Base-by-base conservation (phyloP, 2,113 vertebrate genomes). In the Poicephalus meyeri region DNA sequence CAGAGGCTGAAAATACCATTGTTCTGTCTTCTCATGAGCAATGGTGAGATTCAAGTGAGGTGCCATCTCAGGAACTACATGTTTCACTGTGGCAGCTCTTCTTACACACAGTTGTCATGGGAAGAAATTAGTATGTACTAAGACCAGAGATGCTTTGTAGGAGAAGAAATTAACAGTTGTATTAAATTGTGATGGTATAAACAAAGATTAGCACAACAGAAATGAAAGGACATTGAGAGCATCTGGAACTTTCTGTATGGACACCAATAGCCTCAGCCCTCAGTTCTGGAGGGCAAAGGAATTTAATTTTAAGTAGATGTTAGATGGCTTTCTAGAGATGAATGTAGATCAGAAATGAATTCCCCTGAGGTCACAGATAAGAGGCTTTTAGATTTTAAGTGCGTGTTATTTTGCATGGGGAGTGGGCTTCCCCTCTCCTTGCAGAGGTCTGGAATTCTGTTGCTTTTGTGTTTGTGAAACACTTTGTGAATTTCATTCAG, bases 221-320 rank as follows among this genome's bases (percentile, higher is more conserved):
- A 83, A 80, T 41, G 18, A 49, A 63, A 86, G 33, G 50, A 49
- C 3, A 2, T 7, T 9, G 12, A 11, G 13, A 73, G 28, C 29
- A 53, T 47, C 4, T 8, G 5, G 52, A 31, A 7, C 1, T 68
- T 64, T 7, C 0, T 0, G 2, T 68, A 2, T 12, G 9, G n/a
- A 28, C 29, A 61, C 11, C 16, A 49, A 14, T 37, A 82, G 39
- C 16, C 17, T 17, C 20, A 0, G 16, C 13, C 12, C 49, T 80
- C 23, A 42, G 0, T 73, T 83, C 25, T 44, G 31, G 15, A 73
- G 58, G 23, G 31, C 5, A 52, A 49, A 63, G 11, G 2, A 56
- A 19, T 37, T 69, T 69, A 4, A 20, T 56, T 85, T 55, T 41
- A 55, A 52, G 33, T 7, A 44, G 16, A 5, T 15, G 6, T 44